These are phyloP conservation scores for Leucoma salicis DNA, from an alignment of 2,888 invertebrate genomes.

Conservation along the genomic window DNA sequence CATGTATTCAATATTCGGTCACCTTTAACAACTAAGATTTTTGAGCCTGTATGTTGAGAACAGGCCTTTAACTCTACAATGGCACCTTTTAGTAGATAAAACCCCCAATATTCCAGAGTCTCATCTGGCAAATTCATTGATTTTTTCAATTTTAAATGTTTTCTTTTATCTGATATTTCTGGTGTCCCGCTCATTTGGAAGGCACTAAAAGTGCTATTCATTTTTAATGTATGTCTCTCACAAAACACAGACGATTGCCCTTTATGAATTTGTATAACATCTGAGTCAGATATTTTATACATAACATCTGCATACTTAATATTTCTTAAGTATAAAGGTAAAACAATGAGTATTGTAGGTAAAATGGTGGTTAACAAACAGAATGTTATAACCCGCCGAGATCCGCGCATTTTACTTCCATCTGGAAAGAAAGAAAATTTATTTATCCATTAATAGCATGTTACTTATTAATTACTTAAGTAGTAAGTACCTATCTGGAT, in stretches of 20 bases:
- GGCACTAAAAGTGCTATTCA: constrained; percentile 88
- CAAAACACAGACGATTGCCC: constrained; percentile 93
- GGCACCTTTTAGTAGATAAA: constrained; percentile 90
- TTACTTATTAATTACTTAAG: no score
- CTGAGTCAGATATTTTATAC: constrained; percentile 91
- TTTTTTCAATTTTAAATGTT: constrained; percentile 89
- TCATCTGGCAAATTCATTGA: constrained; percentile 92
- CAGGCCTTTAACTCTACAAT: constrained; percentile 90
- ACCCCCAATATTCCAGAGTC: constrained; percentile 94
- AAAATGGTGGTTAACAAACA: constrained; percentile 89
- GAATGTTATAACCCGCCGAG: constrained; percentile 89
- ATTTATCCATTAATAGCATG: no score
- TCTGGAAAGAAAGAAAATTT: constrained; percentile 73
- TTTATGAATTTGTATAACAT: constrained; percentile 90
- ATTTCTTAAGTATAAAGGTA: constrained; percentile 90
- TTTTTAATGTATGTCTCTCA: constrained; percentile 88
- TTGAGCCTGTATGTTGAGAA: constrained; percentile 89
- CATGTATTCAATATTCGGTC: constrained; percentile 89
- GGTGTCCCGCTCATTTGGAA: constrained; percentile 88
- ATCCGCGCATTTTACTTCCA: constrained; percentile 89
- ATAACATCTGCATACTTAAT: constrained; percentile 89
- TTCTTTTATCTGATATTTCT: constrained; percentile 85
- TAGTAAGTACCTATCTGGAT: no score
- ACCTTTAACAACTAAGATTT: constrained; percentile 91
- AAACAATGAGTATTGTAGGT: constrained; percentile 88